phyloP scores from a whole-genome alignment of 2,797 vertebrate genomes.

The Anguilla megastoma region DNA sequence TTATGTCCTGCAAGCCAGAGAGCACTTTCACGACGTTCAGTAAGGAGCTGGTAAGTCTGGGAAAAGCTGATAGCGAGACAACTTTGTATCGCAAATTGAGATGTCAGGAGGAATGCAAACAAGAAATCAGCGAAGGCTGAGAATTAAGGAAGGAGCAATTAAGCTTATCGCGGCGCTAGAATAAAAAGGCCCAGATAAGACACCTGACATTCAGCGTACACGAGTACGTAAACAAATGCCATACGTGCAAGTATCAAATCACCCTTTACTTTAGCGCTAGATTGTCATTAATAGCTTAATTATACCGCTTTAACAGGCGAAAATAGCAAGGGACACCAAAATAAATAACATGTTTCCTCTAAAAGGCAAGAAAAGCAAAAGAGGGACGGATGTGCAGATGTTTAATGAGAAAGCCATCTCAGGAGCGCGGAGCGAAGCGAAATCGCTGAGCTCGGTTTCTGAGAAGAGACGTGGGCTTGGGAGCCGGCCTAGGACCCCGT shows the following conservation, averaged over 20 bases:
- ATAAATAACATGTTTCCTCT: conserved; percentile 33
- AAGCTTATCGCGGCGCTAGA: neutral
- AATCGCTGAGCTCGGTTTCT: neutral
- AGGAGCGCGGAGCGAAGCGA: neutral
- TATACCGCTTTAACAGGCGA: neutral
- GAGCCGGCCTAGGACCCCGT: conserved; percentile 15
- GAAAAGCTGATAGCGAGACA: neutral
- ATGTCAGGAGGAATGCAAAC: neutral
- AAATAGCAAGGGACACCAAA: neutral
- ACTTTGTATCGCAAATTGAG: conserved; percentile 3
- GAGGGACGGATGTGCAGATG: conserved; percentile 31
- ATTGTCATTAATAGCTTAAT: conserved; percentile 22
- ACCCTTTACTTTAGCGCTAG: neutral
- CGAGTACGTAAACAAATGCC: neutral
- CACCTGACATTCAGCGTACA: neutral
- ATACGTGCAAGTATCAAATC: conserved; percentile 5
- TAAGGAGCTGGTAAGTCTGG: neutral
- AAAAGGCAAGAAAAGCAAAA: conserved; percentile 30
- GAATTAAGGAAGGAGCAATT: conserved; percentile 2
- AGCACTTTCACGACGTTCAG: neutral
- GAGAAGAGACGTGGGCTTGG: conserved; percentile 31
- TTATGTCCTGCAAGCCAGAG: neutral
- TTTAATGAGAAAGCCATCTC: conserved; percentile 38
- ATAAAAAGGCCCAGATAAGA: neutral
- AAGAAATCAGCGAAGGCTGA: neutral